Evolutionary conservation across 2,113 vertebrate genomes (phyloP).

Genomic region (Otocyon megalotis): DNA sequence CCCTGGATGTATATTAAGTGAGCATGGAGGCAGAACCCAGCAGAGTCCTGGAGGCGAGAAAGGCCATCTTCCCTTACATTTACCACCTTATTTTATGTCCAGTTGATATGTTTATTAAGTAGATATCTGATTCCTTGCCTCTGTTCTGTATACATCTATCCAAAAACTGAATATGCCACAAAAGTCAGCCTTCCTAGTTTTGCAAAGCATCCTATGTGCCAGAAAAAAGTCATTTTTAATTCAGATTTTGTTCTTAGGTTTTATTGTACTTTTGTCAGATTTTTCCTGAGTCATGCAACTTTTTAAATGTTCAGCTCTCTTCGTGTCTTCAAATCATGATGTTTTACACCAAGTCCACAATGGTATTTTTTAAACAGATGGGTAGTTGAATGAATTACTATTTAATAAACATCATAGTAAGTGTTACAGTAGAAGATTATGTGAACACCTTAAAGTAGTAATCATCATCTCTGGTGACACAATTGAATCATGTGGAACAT

Average conservation of each 20-base stretch:
- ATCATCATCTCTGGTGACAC: neutral
- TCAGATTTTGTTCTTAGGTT: neutral
- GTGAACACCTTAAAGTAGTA: neutral
- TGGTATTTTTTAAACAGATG: neutral
- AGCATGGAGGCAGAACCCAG: neutral
- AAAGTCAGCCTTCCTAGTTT: neutral
- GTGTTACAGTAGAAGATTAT: neutral
- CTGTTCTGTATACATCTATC: neutral
- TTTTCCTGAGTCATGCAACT: neutral
- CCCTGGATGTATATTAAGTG: neutral
- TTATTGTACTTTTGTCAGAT: conserved; percentile 19
- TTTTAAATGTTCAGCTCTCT: neutral
- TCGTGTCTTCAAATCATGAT: neutral
- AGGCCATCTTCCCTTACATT: neutral
- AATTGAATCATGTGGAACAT: neutral
- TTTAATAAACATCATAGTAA: conserved; percentile 3
- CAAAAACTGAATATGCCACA: neutral
- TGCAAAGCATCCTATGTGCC: neutral
- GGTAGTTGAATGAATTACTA: neutral
- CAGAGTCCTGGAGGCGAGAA: neutral
- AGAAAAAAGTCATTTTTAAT: neutral
- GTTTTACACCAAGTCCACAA: neutral
- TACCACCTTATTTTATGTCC: neutral
- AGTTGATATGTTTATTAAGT: neutral
- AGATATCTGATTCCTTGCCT: neutral